These are phyloP conservation scores for Xerus rutilus DNA, from an alignment of 2,797 vertebrate species.

Conservation along the genomic window DNA sequence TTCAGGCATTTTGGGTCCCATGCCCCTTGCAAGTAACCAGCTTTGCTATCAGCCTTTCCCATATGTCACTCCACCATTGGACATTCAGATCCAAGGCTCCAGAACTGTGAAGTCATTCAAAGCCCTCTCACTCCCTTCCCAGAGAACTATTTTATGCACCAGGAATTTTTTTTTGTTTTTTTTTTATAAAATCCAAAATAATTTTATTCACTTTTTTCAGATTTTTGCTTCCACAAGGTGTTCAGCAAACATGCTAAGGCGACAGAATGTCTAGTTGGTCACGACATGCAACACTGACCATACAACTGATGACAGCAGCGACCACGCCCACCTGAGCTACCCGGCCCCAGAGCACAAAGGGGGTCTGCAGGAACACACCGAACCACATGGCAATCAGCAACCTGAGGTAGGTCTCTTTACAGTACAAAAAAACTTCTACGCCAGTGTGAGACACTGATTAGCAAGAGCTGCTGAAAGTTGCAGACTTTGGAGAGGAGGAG, in stretches of 20 bases:
- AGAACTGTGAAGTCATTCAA: background rate
- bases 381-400: constrained; percentile 88
- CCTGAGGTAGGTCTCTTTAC: constrained; percentile 91
- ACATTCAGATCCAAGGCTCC: background rate
- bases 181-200: constrained; percentile 93
- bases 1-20: background rate
- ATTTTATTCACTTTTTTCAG: constrained; percentile 90
- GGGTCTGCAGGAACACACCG: constrained; percentile 83
- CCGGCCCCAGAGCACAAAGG: constrained; percentile 79
- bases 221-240: constrained; percentile 90
- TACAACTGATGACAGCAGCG: constrained; percentile 85
- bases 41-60: background rate
- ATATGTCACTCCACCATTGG: background rate
- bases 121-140: constrained; percentile 15
- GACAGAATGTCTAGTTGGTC: constrained; percentile 91
- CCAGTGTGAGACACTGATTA: constrained; percentile 89
- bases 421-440: constrained; percentile 88
- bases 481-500: constrained; percentile 80
- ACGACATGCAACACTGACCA: constrained; percentile 90
- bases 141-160: constrained; percentile 82
- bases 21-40: background rate
- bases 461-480: constrained; percentile 84
- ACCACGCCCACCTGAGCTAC: constrained; percentile 84
- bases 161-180: background rate
- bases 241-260: constrained; percentile 95